Evolutionary conservation across 2,113 vertebrate genomes (phyloP), one percentile per base, ranked within the genome.

Genomic region (Cyrtonyx montezumae): DNA sequence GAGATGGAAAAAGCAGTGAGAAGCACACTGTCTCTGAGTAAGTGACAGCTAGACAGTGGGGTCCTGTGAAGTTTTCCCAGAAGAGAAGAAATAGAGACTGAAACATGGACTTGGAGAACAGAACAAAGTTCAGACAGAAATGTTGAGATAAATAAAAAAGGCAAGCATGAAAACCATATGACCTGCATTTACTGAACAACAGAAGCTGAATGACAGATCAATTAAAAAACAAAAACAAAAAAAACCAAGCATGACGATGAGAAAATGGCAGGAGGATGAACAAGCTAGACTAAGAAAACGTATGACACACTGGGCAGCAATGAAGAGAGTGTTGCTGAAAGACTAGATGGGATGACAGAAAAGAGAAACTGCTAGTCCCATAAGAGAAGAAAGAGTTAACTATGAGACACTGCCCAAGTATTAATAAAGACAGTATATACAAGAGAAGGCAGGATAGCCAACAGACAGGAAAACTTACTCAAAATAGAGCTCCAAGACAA

Each of bases 241-340:
- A 36, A 36, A 36, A 78, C n/a, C n/a, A 56, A 68, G 61, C 67
- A 86, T 0, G 7, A 75, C 46, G 78, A 28, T 40, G 48, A 79
- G 81, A 83, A 95, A 76, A 69, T 66, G 70, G 70, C 89, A 92
- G 89, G n/a, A 93, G 84, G 78, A 93, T 91, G 91, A 93, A 93
- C 66, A 87, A 88, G 20, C 46, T 68, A 65, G 25, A n/a, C 91
- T 58, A 62, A 71, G 45, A 92, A 79, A 26, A 91, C 45, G 55
- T 82, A 37, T 83, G 79, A 63, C 89, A 68, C 68, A 74, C 59
- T 90, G 68, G 82, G 67, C 45, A 90, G 68, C 55, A 82, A 70
- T 43, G 82, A 82, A 40, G 28, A 92, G 84, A 90, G 91, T 85
- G 59, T 37, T 42, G 32, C 63, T 84, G 81, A 66, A 89, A 75